Evolutionary conservation across 2,888 invertebrate genomes (phyloP).

Genomic region (Apotomis betuletana): DNA sequence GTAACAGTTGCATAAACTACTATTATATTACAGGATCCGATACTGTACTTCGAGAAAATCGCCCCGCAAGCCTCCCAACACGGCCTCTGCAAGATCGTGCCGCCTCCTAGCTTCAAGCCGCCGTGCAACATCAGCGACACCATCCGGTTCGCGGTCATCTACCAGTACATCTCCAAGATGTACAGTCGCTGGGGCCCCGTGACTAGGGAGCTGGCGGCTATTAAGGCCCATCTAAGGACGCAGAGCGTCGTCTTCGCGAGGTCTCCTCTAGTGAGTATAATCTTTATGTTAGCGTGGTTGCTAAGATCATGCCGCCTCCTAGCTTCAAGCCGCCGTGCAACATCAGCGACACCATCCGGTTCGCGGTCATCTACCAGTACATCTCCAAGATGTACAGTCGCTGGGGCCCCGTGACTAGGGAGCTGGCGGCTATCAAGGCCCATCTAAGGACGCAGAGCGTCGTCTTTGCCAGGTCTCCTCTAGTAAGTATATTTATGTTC

Average conservation of each 20-base stretch:
- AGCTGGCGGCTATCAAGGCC: constrained; percentile 92
- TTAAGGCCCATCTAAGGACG: constrained; percentile 90
- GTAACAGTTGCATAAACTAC: too few species aligned
- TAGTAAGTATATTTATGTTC: constrained; percentile 80
- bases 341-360: constrained; percentile 92
- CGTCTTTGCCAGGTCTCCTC: constrained; percentile 88
- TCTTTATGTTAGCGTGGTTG: neutral
- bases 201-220: constrained; percentile 92
- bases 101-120: constrained; percentile 88
- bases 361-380: constrained; percentile 95
- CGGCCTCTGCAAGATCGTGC: constrained; percentile 94
- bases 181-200: constrained; percentile 95
- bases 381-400: constrained; percentile 93
- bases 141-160: constrained; percentile 93
- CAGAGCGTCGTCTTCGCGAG: constrained; percentile 89
- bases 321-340: constrained; percentile 90
- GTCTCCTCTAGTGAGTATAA: constrained; percentile 88
- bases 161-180: constrained; percentile 95
- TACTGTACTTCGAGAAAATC: constrained; percentile 92
- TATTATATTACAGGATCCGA: constrained; percentile 85
- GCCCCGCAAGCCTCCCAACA: constrained; percentile 89
- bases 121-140: constrained; percentile 93
- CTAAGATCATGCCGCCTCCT: constrained; percentile 83
- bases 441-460: constrained; percentile 91
- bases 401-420: constrained; percentile 94